Percentiles rank a stretch among this genome's conserved stretches.
These are phyloP conservation scores for Drosophila neotestacea DNA, from an alignment of 2,888 invertebrate species.

Conservation along the genomic window DNA sequence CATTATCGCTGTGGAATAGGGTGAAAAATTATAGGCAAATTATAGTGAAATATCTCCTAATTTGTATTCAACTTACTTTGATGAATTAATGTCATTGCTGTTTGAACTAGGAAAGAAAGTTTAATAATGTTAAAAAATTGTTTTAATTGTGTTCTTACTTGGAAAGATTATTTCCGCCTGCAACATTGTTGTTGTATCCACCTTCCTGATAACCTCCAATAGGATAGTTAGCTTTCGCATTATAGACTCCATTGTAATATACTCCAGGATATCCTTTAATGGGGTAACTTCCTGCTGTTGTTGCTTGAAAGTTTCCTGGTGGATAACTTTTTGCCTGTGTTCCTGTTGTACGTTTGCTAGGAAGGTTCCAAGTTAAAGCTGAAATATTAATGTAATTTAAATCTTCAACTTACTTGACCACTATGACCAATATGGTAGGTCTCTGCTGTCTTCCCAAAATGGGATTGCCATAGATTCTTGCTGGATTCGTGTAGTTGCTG, in stretches of 20 bases:
- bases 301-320: background rate
- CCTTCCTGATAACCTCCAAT: constrained; percentile 9
- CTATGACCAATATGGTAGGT: constrained; percentile 35
- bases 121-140: too few species aligned
- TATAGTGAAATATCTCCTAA: background rate
- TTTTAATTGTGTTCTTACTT: background rate
- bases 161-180: background rate
- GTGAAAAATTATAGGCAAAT: background rate
- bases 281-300: background rate
- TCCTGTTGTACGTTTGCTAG: too few species aligned
- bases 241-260: background rate
- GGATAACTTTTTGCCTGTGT: too few species aligned
- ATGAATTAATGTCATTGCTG: background rate
- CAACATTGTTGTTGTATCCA: background rate
- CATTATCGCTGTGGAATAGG: constrained; percentile 7
- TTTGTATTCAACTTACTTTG: background rate
- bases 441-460: background rate
- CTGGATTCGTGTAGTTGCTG: background rate
- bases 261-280: background rate
- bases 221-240: background rate
- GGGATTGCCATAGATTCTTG: background rate
- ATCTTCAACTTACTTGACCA: constrained; percentile 24
- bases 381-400: background rate
- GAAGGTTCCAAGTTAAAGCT: background rate
- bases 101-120: background rate